These are phyloP conservation scores for Orthosia incerta DNA, from an alignment of 2,888 invertebrate genomes.

Conservation along the genomic window DNA sequence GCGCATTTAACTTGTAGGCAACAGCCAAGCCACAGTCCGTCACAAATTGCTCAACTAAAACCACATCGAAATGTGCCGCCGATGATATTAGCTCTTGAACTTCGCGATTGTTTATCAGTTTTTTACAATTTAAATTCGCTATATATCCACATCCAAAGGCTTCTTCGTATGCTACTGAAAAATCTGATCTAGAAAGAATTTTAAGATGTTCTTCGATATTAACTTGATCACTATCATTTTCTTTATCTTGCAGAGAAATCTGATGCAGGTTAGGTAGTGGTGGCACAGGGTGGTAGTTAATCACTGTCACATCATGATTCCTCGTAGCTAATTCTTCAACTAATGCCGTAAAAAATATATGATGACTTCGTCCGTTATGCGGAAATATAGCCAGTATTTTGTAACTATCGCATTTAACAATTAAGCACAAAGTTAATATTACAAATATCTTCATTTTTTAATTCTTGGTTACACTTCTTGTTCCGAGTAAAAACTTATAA, in stretches of 20 bases:
- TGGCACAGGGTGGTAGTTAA: constrained; percentile 76
- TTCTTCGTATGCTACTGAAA: constrained; percentile 50
- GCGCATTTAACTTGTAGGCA: constrained; percentile 87
- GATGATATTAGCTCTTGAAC: constrained; percentile 69
- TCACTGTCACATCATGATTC: constrained; percentile 77
- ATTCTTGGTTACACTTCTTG: neutral
- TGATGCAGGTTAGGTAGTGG: constrained; percentile 80
- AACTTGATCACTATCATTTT: constrained; percentile 38
- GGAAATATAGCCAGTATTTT: constrained; percentile 75
- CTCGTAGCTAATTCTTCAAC: constrained; percentile 72
- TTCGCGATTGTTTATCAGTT: constrained; percentile 63
- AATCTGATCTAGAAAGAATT: constrained; percentile 40
- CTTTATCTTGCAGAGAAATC: constrained; percentile 67
- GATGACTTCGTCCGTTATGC: constrained; percentile 74
- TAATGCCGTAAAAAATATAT: constrained; percentile 60
- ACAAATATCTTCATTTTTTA: constrained; percentile 40
- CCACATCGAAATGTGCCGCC: constrained; percentile 86
- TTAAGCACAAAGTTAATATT: constrained; percentile 32
- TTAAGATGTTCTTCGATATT: constrained; percentile 49
- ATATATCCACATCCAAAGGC: constrained; percentile 37
- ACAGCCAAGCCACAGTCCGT: constrained; percentile 91
- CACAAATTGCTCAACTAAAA: constrained; percentile 90
- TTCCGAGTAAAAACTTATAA: neutral
- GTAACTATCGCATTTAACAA: constrained; percentile 52
- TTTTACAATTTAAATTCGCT: constrained; percentile 69